These are phyloP conservation scores for fruit fly (Drosophila melanogaster) DNA, from an alignment of 1,140 invertebrate species.

Conservation along the genomic window Release_6_plus_ISO1_MT NC_004354.4:4711501-4712000, in stretches of 20 bases:
- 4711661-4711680: conserved; percentile 14
- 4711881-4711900: conserved; percentile 7
- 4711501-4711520: conserved; percentile 58
- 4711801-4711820: not conserved
- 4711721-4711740: not conserved
- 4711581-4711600: conserved; percentile 15
- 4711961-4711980: conserved; percentile 9
- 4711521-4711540: conserved; percentile 12
- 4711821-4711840: not conserved
- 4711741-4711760: not conserved
- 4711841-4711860: conserved; percentile 13
- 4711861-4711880: conserved; percentile 9
- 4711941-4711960: conserved; percentile 13
- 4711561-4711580: conserved; percentile 60
- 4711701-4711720: conserved; percentile 1
- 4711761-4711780: not conserved
- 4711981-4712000: conserved; percentile 5
- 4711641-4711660: conserved; percentile 18
- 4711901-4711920: conserved; percentile 1
- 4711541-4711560: conserved; percentile 48
- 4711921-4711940: conserved; percentile 2
- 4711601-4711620: conserved; percentile 64
- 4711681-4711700: not conserved
- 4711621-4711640: conserved; percentile 15
- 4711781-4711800: not conserved